Percentiles rank a stretch among this genome's conserved stretches.
Conservation (phyloP, 2,888 invertebrate genomes). For the Phorcus lineatus region DNA sequence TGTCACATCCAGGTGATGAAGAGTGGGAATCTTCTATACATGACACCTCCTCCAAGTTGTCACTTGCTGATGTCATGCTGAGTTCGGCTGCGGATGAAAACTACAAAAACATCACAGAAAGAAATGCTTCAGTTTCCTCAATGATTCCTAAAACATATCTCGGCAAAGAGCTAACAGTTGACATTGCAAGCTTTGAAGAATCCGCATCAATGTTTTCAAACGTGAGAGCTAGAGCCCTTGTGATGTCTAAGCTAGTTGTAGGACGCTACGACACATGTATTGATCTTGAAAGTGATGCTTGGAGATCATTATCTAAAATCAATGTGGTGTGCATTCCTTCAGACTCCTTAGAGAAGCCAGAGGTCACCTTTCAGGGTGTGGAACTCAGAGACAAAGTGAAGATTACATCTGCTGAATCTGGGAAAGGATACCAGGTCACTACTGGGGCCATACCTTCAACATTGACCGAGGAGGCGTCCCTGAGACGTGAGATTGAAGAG, state of each 20-base stretch:
- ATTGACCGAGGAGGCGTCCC: not conserved
- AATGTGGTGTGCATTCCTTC: not conserved
- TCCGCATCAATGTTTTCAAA: not conserved
- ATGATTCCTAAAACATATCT: not conserved
- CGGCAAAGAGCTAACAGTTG: slow-evolving; percentile 9
- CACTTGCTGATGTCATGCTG: slow-evolving; percentile 5
- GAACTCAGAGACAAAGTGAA: not conserved
- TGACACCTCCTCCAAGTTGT: not conserved
- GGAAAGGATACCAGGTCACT: not conserved
- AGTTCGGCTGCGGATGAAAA: not conserved
- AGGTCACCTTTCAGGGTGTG: not conserved
- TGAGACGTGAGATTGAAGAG: not conserved
- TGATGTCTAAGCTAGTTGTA: slow-evolving; percentile 23
- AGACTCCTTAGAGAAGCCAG: not conserved
- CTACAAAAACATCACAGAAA: not conserved
- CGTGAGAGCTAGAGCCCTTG: not conserved
- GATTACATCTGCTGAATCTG: not conserved
- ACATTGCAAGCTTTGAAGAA: not conserved
- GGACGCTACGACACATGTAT: slow-evolving; percentile 6
- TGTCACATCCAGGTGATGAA: slow-evolving; percentile 19
- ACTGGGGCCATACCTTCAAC: not conserved
- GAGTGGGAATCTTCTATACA: not conserved
- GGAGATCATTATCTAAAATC: not conserved
- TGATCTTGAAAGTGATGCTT: not conserved
- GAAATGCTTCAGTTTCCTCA: not conserved